phyloP scores from a whole-genome alignment of 2,888 invertebrate genomes.

The Yponomeuta sedellus region DNA sequence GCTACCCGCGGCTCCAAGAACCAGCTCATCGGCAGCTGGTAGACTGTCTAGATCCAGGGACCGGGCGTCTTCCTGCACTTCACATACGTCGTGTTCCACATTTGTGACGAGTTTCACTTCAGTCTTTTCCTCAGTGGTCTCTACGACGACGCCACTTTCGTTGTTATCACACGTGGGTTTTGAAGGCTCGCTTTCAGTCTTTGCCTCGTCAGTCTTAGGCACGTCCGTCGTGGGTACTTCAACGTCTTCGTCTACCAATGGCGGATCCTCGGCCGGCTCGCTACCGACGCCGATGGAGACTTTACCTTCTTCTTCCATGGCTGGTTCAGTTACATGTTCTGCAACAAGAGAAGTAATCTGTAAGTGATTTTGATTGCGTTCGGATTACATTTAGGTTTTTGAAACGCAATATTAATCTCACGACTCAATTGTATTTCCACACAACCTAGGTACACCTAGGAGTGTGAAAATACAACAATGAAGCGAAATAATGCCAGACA shows the following conservation, averaged over 20 bases:
- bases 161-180: conserved; percentile 39
- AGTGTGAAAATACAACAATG: too few species aligned
- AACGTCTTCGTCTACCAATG: not conserved
- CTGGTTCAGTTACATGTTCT: conserved; percentile 63
- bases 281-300: conserved; percentile 35
- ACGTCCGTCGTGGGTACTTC: conserved; percentile 29
- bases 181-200: conserved; percentile 31
- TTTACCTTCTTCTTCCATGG: conserved; percentile 57
- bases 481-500: too few species aligned
- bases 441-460: too few species aligned
- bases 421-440: too few species aligned
- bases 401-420: too few species aligned
- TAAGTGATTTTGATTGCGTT: too few species aligned
- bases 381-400: too few species aligned
- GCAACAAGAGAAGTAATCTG: conserved; percentile 40
- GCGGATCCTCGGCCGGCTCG: conserved; percentile 25
- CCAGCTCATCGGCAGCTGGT: conserved; percentile 61
- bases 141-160: conserved; percentile 44
- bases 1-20: conserved; percentile 80
- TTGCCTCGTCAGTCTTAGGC: conserved; percentile 27
- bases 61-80: conserved; percentile 59
- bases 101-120: not conserved
- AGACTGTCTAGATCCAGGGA: conserved; percentile 62
- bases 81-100: conserved; percentile 28
- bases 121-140: conserved; percentile 31